phyloP scores from a whole-genome alignment of 1,140 invertebrate genomes.

The Homarus americanus region DNA sequence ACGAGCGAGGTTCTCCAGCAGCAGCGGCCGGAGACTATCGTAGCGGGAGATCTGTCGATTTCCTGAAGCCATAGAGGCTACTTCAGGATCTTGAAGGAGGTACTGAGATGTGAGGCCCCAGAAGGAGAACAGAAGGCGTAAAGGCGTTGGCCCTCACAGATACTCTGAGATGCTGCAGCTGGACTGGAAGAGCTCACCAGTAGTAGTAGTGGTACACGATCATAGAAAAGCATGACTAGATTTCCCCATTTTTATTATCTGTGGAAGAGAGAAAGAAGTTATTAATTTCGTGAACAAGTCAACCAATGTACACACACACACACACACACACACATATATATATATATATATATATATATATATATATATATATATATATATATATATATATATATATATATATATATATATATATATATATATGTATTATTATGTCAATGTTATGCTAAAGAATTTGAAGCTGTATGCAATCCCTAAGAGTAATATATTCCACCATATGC shows the following conservation, averaged over 20 bases:
- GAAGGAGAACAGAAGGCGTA: neutral
- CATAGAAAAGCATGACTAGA: constrained; percentile 69
- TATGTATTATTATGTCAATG: no score
- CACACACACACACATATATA: no score
- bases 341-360: no score
- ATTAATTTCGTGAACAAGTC: neutral
- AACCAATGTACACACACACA: no score
- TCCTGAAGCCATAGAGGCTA: neutral
- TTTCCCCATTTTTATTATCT: constrained; percentile 28
- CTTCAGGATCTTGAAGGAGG: neutral
- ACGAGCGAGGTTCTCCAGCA: neutral
- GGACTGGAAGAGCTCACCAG: constrained; percentile 48
- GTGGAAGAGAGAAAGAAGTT: constrained; percentile 24
- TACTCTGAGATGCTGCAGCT: constrained; percentile 19
- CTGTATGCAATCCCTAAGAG: no score
- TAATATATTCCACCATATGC: neutral
- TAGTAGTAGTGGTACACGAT: constrained; percentile 64
- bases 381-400: no score
- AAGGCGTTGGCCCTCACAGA: neutral
- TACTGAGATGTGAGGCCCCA: neutral
- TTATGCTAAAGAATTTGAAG: no score
- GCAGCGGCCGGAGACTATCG: neutral
- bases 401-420: no score
- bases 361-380: no score
- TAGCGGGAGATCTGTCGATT: neutral